phyloP scores from a whole-genome alignment of 2,888 invertebrate genomes.

The Drosophila ustulata region DNA sequence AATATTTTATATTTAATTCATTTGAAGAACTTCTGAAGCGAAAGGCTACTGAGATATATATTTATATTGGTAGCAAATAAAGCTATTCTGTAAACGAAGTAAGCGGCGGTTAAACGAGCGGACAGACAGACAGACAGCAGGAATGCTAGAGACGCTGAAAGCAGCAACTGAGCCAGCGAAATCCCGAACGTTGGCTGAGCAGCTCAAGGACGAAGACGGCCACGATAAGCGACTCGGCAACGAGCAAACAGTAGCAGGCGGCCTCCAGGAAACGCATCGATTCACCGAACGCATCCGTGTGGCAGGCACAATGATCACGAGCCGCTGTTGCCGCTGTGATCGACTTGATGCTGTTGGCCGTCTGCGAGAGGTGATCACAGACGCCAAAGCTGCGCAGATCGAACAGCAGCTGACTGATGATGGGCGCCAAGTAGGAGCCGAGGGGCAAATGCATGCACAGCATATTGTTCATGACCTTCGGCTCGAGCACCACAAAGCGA shows the following conservation, averaged over 20 bases:
- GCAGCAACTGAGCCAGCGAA: slow-evolving; percentile 19
- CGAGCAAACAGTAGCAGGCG: slow-evolving; percentile 46
- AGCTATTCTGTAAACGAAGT: background rate
- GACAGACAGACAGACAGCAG: no score
- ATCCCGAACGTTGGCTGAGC: slow-evolving; percentile 16
- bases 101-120: no score
- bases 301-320: background rate
- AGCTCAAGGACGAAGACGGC: slow-evolving; percentile 52
- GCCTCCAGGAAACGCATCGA: slow-evolving; percentile 54
- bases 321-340: slow-evolving; percentile 6
- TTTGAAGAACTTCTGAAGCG: no score
- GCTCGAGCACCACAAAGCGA: slow-evolving; percentile 33
- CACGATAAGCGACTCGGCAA: slow-evolving; percentile 16
- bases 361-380: slow-evolving; percentile 27
- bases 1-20: no score
- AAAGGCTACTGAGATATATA: no score
- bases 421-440: slow-evolving; percentile 47
- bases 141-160: slow-evolving; percentile 17
- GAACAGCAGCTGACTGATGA: slow-evolving; percentile 36
- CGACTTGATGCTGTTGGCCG: slow-evolving; percentile 5
- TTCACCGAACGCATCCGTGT: slow-evolving; percentile 10
- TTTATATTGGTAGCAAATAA: no score
- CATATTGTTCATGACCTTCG: slow-evolving; percentile 59
- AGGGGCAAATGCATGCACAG: slow-evolving; percentile 59
- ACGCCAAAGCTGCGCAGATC: slow-evolving; percentile 62